Evolutionary conservation across 2,113 vertebrate species (phyloP), one percentile per base, ranked within the genome.

Genomic region (Leptobrachium leishanense): DNA sequence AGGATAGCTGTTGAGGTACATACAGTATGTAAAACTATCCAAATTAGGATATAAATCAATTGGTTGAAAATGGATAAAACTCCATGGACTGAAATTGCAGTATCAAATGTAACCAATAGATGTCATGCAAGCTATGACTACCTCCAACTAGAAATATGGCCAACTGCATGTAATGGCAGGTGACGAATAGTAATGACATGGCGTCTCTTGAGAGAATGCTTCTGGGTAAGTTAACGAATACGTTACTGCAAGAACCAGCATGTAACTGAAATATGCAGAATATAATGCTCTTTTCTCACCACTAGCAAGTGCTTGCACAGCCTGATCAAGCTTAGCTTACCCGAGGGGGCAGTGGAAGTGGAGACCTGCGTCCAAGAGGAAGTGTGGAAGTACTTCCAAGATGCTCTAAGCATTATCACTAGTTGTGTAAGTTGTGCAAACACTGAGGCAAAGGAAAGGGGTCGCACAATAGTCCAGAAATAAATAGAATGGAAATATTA

Each of bases 321-420:
- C 82, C 91, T 99, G 87, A 92, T 98, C 86, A 90, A 92, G 82
- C 88, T 98, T 85, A 92, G 91, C 57, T 85, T 98, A 82, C 94
- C 96, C 0, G 89, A 85, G 0, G 91, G 92, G 12, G 67, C 90
- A 66, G 87, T 86, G 3, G 92, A 90, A 83, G 70, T 91, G 86
- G 93, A 95, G 70, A 82, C 88, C 53, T 92, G 76, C 76, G 86
- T 91, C 15, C 88, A 95, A 50, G 89, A 93, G 83, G 98, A 98
- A 85, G 85, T 90, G 53, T 95, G 94, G 94, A 84, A 74, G 76
- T 94, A 94, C 88, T 97, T 94, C 71, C 91, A 97, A 86, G 96
- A 97, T 84, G 93, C 89, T 84, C 89, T 97, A 83, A 90, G 85
- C 31, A 59, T 96, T 85, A 79, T 95, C 59, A 79, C 85, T 83